Conservation (phyloP, 1,140 invertebrate genomes). For the Caenorhabditis tropicalis region DNA sequence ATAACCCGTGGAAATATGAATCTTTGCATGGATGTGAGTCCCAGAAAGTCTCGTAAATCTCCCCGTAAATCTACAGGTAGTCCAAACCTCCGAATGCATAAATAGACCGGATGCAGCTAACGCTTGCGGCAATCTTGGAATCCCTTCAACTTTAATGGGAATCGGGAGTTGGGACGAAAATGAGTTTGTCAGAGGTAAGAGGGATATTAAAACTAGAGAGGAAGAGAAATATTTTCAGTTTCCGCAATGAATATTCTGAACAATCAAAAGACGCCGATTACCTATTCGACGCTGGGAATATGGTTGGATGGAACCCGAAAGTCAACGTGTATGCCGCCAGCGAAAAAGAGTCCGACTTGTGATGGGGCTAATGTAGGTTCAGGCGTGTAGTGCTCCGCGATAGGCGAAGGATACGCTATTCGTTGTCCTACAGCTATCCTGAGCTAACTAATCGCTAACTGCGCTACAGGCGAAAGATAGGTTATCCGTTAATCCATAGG, state of each 20-base stretch:
- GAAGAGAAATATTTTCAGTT: neutral
- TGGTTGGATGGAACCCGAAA: neutral
- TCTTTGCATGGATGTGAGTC: neutral
- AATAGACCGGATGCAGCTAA: too few species aligned
- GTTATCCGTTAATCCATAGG: too few species aligned
- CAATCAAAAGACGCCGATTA: neutral
- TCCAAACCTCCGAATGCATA: too few species aligned
- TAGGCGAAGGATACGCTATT: too few species aligned
- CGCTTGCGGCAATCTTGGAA: too few species aligned
- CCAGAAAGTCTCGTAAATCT: too few species aligned
- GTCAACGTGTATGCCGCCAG: neutral
- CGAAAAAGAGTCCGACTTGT: neutral
- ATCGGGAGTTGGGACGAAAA: neutral
- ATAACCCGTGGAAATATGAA: neutral
- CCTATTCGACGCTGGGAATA: neutral
- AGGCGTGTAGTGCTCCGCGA: too few species aligned
- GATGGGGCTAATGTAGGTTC: neutral
- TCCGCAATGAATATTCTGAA: neutral
- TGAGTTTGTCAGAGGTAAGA: neutral
- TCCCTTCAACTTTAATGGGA: too few species aligned
- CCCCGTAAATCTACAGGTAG: too few species aligned
- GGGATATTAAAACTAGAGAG: neutral
- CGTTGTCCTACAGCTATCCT: too few species aligned
- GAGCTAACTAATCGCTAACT: too few species aligned
- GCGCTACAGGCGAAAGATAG: too few species aligned